Evolutionary conservation across 2,113 vertebrate species (phyloP).

Genomic region (Zosterops lateralis): DNA sequence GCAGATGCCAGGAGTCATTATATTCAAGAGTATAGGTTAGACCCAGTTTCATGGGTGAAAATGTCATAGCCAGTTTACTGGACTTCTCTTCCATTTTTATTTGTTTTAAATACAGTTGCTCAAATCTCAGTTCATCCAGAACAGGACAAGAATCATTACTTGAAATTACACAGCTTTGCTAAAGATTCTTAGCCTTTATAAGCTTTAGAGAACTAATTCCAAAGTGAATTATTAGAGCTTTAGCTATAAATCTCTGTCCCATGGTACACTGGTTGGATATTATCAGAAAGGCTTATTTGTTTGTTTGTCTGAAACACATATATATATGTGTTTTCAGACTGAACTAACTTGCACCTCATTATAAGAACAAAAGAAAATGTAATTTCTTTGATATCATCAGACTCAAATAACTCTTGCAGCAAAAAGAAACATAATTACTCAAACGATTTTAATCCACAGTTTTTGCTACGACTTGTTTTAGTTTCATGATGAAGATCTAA

Average conservation of each 20-base stretch:
- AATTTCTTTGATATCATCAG: not conserved
- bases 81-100: not conserved
- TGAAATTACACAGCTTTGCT: not conserved
- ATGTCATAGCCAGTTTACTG: not conserved
- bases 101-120: not conserved
- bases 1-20: not conserved
- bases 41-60: not conserved
- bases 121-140: not conserved
- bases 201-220: not conserved
- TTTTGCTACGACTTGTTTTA: not conserved
- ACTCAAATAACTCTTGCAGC: conserved; percentile 7
- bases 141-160: not conserved
- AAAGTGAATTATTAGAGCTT: not conserved
- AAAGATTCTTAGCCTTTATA: not conserved
- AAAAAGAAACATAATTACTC: conserved; percentile 14
- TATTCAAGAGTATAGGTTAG: not conserved
- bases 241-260: not conserved
- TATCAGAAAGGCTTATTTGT: not conserved
- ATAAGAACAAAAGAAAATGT: conserved; percentile 12
- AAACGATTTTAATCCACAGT: not conserved
- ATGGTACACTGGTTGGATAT: not conserved
- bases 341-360: not conserved
- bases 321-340: not conserved
- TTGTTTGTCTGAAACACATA: not conserved
- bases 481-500: not conserved